Evolutionary conservation across 2,797 vertebrate species (phyloP).

Genomic region (Rhinogobio ventralis): DNA sequence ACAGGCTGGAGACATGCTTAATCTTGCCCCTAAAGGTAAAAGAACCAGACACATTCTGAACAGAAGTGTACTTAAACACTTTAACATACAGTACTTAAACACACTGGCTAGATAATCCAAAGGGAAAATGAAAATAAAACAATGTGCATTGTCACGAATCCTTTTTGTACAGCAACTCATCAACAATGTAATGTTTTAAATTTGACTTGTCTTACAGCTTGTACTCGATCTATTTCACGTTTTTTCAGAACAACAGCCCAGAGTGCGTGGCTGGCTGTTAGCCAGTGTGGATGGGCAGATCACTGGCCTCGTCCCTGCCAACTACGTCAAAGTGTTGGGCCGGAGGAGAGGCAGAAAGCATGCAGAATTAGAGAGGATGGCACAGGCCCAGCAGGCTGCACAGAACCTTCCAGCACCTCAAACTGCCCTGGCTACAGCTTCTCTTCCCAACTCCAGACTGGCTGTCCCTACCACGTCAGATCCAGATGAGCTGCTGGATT

Average conservation of each 20-base stretch:
- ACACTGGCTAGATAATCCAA: neutral
- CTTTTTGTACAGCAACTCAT: neutral
- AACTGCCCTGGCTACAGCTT: slow-evolving; percentile 13
- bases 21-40: slow-evolving; percentile 94
- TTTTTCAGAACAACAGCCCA: slow-evolving; percentile 89
- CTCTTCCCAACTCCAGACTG: slow-evolving; percentile 50
- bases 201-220: neutral
- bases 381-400: slow-evolving; percentile 71
- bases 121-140: neutral
- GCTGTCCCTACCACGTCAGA: slow-evolving; percentile 65
- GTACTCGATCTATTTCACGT: slow-evolving; percentile 45
- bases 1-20: slow-evolving; percentile 91
- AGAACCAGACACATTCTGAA: neutral
- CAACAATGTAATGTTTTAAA: neutral
- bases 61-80: neutral
- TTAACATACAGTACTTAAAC: neutral
- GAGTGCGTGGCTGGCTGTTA: slow-evolving; percentile 94
- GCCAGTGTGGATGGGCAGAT: slow-evolving; percentile 91
- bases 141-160: neutral
- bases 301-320: slow-evolving; percentile 92
- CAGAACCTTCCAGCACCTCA: slow-evolving; percentile 55
- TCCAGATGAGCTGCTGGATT: slow-evolving; percentile 87
- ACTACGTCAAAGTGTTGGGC: slow-evolving; percentile 93
- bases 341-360: slow-evolving; percentile 89
- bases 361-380: slow-evolving; percentile 76